Evolutionary conservation across 2,888 invertebrate species (phyloP).

Genomic region (Heteropelma amictum): DNA sequence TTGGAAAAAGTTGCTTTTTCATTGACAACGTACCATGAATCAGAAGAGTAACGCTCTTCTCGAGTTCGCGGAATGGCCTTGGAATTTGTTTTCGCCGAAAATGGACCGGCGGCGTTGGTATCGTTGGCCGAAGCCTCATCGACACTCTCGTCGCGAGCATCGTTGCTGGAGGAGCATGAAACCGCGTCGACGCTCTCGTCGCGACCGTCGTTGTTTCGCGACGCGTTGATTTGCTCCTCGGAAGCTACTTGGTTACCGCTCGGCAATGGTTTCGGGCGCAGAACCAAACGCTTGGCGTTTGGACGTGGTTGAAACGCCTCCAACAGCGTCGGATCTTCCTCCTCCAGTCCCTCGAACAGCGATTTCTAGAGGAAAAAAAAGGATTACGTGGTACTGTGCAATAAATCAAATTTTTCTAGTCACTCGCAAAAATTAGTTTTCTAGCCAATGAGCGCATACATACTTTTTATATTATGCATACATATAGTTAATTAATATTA

Average conservation of each 20-base stretch:
- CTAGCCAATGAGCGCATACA: no score
- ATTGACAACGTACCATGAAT: background rate
- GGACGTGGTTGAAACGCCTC: constrained; percentile 80
- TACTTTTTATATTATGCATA: no score
- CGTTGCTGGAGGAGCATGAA: constrained; percentile 39
- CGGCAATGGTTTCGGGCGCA: constrained; percentile 80
- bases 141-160: constrained; percentile 31
- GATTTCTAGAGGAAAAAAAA: constrained; percentile 80
- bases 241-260: constrained; percentile 9
- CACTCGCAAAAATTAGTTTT: no score
- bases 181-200: constrained; percentile 31
- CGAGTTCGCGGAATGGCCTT: background rate
- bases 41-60: background rate
- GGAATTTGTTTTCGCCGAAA: background rate
- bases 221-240: constrained; percentile 36
- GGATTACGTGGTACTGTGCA: background rate
- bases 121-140: constrained; percentile 11
- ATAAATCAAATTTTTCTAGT: background rate
- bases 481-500: no score
- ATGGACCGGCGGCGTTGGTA: background rate
- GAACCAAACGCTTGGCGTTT: constrained; percentile 86
- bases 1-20: no score
- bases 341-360: constrained; percentile 92
- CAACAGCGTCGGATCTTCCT: constrained; percentile 85
- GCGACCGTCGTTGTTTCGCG: constrained; percentile 45